Base-by-base conservation (phyloP, 2,797 vertebrate species). In the Myotis daubentonii region DNA sequence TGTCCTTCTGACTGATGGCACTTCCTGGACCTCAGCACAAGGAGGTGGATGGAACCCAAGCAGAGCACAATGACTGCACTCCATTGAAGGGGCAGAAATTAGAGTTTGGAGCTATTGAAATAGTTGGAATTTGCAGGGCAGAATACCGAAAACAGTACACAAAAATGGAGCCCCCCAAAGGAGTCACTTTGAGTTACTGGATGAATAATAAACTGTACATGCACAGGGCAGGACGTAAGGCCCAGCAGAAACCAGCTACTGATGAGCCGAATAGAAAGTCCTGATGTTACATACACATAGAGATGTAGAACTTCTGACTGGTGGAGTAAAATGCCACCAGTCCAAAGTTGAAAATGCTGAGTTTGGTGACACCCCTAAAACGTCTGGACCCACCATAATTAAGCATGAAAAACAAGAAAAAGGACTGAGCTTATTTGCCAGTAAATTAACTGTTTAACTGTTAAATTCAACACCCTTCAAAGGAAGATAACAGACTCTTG, bases 401-500 rank as follows among this genome's bases (percentile, higher is more conserved):
- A 55, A 72, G 7, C 55, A 53, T 51, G 30, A 44, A 44, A 66
- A 81, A 28, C 23, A 36, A 62, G 25, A 25, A 89, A 74, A 87
- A 44, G 10, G 23, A 65, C 25, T 6, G 44, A 36, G 20, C 15
- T 62, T 38, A 78, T 12, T 25, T 89, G 30, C 16, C 88, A 89
- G 30, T 19, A 89, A 89, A 44, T 16, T 28, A 72, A 33, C 23
- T 82, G 28, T 36, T 53, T 53, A n/a, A 78, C 22, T 36, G 75
- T 78, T 78, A 92, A 94, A 92, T 8, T 66, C 47, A 85, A 93
- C 20, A 30, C 30, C 71, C 41, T 51, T 82, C 78, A 85, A 89
- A 68, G 33, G 68, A 91, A 89, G 49, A 87, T 8, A 60, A 93
- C 10, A 80, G 15, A 88, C 51, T 85, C 2, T 28, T 19, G 22